Evolutionary conservation across 2,888 invertebrate species (phyloP).

Genomic region (Synanthedon formicaeformis): DNA sequence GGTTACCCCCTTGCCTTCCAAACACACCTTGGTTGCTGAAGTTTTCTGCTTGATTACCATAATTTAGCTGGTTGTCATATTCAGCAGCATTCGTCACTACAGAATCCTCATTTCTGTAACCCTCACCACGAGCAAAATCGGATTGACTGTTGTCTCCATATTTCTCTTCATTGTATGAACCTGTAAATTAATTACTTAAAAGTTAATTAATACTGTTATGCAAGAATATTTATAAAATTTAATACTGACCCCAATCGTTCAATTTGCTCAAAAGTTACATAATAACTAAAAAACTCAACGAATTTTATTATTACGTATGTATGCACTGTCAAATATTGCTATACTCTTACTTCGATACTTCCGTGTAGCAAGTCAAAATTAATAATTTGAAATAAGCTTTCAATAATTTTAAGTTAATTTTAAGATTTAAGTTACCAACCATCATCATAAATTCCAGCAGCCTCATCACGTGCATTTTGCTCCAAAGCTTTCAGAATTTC

Average conservation of each 20-base stretch:
- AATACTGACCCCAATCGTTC: no score
- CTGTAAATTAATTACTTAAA: conserved; percentile 17
- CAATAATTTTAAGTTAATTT: no score
- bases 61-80: neutral
- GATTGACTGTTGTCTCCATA: conserved; percentile 19
- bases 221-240: no score
- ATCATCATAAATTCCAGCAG: conserved; percentile 57
- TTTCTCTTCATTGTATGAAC: conserved; percentile 48
- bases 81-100: conserved; percentile 35
- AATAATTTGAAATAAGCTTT: no score
- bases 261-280: no score
- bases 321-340: no score
- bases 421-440: conserved; percentile 19
- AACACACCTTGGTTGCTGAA: neutral
- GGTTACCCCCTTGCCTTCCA: neutral
- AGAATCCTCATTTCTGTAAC: conserved; percentile 26
- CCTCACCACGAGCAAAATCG: conserved; percentile 11
- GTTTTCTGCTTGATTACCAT: neutral
- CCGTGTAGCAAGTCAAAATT: no score
- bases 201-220: no score
- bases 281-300: no score
- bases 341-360: no score
- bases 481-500: conserved; percentile 52
- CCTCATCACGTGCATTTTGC: conserved; percentile 57
- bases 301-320: no score